Evolutionary conservation across 2,888 invertebrate species (phyloP).

Genomic region (Hydriomena furcata): DNA sequence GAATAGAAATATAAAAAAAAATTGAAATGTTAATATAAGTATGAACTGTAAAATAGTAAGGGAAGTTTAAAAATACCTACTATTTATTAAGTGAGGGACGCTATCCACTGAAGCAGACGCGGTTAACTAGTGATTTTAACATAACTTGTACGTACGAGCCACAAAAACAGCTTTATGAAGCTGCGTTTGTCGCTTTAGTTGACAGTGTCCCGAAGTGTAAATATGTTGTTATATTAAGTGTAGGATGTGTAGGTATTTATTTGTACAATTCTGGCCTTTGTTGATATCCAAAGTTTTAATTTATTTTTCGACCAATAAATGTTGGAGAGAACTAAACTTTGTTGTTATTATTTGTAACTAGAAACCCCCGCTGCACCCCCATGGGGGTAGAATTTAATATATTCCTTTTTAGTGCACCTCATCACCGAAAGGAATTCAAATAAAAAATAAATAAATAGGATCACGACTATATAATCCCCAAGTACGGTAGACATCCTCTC

Average conservation of each 20-base stretch:
- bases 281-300: constrained; percentile 83
- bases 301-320: constrained; percentile 84
- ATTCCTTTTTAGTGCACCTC: too few relatives aligned
- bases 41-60: constrained; percentile 59
- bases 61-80: constrained; percentile 39
- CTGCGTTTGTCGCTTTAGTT: constrained; percentile 11
- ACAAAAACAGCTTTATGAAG: too few relatives aligned
- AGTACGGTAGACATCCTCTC: too few relatives aligned
- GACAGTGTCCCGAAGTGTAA: constrained; percentile 54
- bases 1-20: constrained; percentile 50
- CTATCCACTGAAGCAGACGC: constrained; percentile 46
- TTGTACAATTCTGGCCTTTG: constrained; percentile 82
- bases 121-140: too few relatives aligned
- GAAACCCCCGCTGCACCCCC: too few relatives aligned
- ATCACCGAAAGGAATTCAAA: too few relatives aligned
- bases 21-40: constrained; percentile 55
- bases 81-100: constrained; percentile 41
- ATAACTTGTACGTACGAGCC: too few relatives aligned
- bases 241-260: constrained; percentile 81
- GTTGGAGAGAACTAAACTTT: constrained; percentile 75
- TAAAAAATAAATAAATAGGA: too few relatives aligned
- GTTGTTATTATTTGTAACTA: constrained; percentile 45
- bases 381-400: too few relatives aligned
- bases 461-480: too few relatives aligned
- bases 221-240: constrained; percentile 77